Conservation (phyloP, 2,797 vertebrate species). For the Thalassophryne amazonica region DNA sequence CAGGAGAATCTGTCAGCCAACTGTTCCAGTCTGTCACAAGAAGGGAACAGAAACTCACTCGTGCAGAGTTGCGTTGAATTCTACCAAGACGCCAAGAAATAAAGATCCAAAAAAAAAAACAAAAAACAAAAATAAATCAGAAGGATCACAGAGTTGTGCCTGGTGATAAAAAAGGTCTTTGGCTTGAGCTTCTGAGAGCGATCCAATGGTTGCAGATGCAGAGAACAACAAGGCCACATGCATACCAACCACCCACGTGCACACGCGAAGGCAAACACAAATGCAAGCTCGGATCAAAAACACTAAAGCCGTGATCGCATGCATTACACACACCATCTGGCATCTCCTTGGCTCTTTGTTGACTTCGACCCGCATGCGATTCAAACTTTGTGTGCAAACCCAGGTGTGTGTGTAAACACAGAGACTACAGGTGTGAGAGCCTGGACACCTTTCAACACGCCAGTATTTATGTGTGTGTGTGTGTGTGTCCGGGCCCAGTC, state of each 20-base stretch:
- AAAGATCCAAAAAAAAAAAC: conserved; percentile 41
- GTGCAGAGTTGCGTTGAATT: conserved; percentile 62
- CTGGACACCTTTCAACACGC: conserved; percentile 1
- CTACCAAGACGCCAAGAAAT: conserved; percentile 53
- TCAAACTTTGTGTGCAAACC: conserved; percentile 15
- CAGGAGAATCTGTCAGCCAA: conserved; percentile 68
- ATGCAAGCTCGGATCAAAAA: conserved; percentile 30
- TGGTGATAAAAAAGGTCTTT: conserved; percentile 35
- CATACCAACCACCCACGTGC: conserved; percentile 41
- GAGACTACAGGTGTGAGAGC: conserved; percentile 9
- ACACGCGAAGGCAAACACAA: conserved; percentile 30
- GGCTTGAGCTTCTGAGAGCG: conserved; percentile 9
- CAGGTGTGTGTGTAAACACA: conserved; percentile 23
- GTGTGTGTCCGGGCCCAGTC: conserved; percentile 7
- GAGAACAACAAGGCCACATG: conserved; percentile 23
- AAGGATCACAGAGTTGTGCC: conserved; percentile 15
- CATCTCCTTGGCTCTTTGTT: conserved; percentile 34
- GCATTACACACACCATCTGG: conserved; percentile 58
- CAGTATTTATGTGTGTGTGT: conserved; percentile 16
- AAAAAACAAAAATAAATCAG: conserved; percentile 47
- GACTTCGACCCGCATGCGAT: conserved; percentile 40
- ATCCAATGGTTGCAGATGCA: conserved; percentile 12
- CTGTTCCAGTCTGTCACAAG: conserved; percentile 52
- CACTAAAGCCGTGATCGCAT: conserved; percentile 49
- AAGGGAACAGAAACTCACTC: conserved; percentile 59